phyloP scores from a whole-genome alignment of 2,888 invertebrate genomes.

The Gastracanthus pulcherrimus region DNA sequence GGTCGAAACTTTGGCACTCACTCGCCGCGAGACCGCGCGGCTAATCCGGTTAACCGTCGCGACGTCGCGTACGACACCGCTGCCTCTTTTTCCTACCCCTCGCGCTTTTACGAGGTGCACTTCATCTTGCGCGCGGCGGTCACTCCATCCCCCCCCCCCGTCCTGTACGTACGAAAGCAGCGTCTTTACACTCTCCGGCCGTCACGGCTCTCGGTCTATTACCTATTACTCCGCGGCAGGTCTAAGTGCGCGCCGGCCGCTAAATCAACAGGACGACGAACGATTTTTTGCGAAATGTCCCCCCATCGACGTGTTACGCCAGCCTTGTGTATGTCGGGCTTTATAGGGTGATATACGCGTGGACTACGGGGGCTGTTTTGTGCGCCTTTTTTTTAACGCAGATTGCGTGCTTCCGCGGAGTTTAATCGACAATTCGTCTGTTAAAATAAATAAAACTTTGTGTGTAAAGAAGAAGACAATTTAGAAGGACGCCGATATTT shows the following conservation, averaged over 20 bases:
- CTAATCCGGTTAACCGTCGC: slow-evolving; percentile 47
- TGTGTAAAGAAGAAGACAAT: background rate
- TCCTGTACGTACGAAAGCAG: too few species aligned
- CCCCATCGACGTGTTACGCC: too few species aligned
- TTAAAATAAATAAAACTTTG: background rate
- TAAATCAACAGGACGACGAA: background rate
- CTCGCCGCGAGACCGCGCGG: background rate
- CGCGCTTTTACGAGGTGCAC: slow-evolving; percentile 45
- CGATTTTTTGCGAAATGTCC: slow-evolving; percentile 5
- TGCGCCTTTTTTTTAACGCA: background rate
- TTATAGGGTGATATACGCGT: background rate
- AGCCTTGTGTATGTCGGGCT: too few species aligned
- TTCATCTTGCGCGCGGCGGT: slow-evolving; percentile 12
- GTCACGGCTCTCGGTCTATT: background rate
- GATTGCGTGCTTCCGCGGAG: background rate
- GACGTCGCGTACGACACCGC: slow-evolving; percentile 29
- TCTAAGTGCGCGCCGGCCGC: too few species aligned
- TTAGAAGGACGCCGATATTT: background rate
- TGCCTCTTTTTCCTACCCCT: background rate
- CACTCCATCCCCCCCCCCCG: background rate
- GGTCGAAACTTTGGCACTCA: slow-evolving; percentile 35
- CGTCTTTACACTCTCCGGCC: background rate
- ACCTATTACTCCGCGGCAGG: too few species aligned
- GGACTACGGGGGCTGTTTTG: background rate
- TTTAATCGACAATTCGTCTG: background rate